Evolutionary conservation across 2,888 invertebrate genomes (phyloP).

Genomic region (Troilus luridus): DNA sequence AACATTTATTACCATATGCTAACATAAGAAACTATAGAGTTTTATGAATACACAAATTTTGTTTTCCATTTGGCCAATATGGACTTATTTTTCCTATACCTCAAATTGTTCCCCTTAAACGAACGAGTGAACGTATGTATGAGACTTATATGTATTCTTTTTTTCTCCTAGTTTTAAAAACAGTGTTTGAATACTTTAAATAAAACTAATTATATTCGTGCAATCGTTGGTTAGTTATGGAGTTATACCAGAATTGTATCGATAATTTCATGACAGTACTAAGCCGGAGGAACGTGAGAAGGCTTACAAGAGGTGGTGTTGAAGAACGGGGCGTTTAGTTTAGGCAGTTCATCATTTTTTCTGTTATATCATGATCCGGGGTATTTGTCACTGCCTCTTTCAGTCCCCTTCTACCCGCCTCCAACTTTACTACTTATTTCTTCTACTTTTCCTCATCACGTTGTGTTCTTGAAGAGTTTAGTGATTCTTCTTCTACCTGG

Average conservation of each 20-base stretch:
- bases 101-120: too few species aligned
- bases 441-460: neutral
- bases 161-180: too few species aligned
- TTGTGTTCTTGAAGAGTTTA: neutral
- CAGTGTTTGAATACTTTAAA: too few species aligned
- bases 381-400: slow-evolving; percentile 5
- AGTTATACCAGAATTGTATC: neutral
- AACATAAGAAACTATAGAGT: too few species aligned
- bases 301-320: slow-evolving; percentile 58
- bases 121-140: too few species aligned
- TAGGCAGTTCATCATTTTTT: slow-evolving; percentile 20
- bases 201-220: too few species aligned
- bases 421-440: slow-evolving; percentile 13
- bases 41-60: too few species aligned
- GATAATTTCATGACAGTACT: neutral
- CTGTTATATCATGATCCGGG: neutral
- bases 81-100: too few species aligned
- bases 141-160: too few species aligned
- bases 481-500: neutral
- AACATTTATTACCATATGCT: too few species aligned
- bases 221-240: too few species aligned
- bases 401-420: neutral
- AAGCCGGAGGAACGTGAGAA: neutral
- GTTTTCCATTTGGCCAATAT: too few species aligned
- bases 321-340: neutral